phyloP scores from a whole-genome alignment of 2,797 vertebrate genomes.

The Pangasius larnaudii region DNA sequence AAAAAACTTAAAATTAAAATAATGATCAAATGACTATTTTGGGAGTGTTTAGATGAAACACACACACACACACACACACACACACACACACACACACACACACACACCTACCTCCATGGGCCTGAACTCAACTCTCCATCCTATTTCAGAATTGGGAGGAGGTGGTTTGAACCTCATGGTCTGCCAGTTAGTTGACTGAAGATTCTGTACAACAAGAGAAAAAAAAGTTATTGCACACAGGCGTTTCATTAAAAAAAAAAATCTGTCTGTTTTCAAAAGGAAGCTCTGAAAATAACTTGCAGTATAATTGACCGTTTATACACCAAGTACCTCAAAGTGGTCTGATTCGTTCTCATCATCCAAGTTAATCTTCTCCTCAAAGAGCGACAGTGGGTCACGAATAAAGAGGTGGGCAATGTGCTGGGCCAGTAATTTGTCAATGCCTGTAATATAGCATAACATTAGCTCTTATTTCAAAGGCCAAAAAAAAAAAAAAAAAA shows the following conservation, averaged over 20 bases:
- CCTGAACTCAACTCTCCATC: slow-evolving; percentile 98
- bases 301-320: background rate
- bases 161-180: slow-evolving; percentile 99
- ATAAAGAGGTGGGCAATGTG: slow-evolving; percentile 99
- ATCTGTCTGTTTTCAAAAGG: background rate
- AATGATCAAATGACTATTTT: background rate
- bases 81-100: no score
- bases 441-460: slow-evolving; percentile 75
- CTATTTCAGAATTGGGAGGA: slow-evolving; percentile 97
- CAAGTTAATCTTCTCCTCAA: slow-evolving; percentile 93
- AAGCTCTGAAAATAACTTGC: background rate
- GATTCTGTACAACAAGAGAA: slow-evolving; percentile 79
- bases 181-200: slow-evolving; percentile 99
- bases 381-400: slow-evolving; percentile 92
- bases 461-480: background rate
- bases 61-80: slow-evolving; percentile 64
- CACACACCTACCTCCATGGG: slow-evolving; percentile 99
- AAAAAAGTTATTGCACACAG: background rate
- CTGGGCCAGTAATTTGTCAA: slow-evolving; percentile 95
- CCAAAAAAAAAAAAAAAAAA: background rate
- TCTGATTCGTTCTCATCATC: slow-evolving; percentile 98
- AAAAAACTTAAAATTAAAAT: no score
- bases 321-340: slow-evolving; percentile 89
- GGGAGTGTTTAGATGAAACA: background rate
- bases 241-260: background rate